Conservation (phyloP, 2,888 invertebrate species). For the Nephrotoma flavescens region DNA sequence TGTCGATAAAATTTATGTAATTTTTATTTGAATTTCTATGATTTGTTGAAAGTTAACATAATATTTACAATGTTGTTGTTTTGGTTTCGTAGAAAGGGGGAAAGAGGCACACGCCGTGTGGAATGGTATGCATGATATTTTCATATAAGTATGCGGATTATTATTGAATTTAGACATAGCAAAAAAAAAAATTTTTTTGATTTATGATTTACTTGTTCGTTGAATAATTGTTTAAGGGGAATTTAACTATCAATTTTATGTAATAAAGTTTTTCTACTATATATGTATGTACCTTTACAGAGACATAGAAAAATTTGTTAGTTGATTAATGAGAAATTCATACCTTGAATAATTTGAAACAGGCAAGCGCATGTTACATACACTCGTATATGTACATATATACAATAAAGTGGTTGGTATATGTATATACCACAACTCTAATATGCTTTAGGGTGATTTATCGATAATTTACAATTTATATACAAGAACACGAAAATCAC, state of each 20-base stretch:
- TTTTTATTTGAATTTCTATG: not conserved
- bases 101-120: not conserved
- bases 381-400: too few species aligned
- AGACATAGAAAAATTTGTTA: not conserved
- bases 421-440: not conserved
- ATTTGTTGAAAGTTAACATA: not conserved
- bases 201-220: not conserved
- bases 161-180: not conserved
- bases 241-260: not conserved
- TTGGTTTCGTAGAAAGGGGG: not conserved
- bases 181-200: not conserved
- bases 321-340: not conserved
- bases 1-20: not conserved
- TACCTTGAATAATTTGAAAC: not conserved
- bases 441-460: not conserved
- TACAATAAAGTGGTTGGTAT: not conserved
- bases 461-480: not conserved
- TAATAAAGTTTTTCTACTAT: not conserved
- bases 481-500: not conserved
- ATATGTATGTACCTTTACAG: not conserved
- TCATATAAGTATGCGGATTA: not conserved
- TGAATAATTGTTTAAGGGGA: not conserved
- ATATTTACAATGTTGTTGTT: not conserved
- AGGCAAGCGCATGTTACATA: not conserved
- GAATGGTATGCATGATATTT: not conserved